Base-by-base conservation (phyloP, 2,113 vertebrate genomes). In the Cygnus buccinator region DNA sequence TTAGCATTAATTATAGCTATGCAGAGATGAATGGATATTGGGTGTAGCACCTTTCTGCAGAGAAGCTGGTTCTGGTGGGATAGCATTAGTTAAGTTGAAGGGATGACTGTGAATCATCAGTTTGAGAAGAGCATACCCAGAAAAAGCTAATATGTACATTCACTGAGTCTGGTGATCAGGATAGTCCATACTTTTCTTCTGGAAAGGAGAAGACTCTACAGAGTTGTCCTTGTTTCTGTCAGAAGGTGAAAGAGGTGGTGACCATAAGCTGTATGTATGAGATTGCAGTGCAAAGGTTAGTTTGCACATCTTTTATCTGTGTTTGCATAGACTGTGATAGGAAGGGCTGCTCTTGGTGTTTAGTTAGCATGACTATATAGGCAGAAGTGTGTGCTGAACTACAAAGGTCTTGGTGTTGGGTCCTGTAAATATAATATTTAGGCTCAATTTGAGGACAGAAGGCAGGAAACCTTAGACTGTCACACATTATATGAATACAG, bases 1-100 rank as follows among this genome's bases (percentile, higher is more conserved):
- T 96, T 93, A 94, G 80, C 87, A 94, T 94, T 96, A 94, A 95
- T 96, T 97, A 92, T 23, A 83, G 90, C 78, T 68, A 54, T 0
- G 1, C 2, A 2, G 83, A 96, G 95, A 96, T 95, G 87, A 89
- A 94, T 94, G 91, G 89, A 80, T 95, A 90, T 14, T 83, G 94
- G 86, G 78, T 89, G 63, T 74, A 84, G 75, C 91, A 95, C 93
- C 95, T 95, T 95, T 78, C 66, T 55, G 57, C 59, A 93, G 66
- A 58, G 77, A 84, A 79, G 46, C 62, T 15, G 57, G 11, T 67
- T 52, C 52, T 75, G 76, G 61, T 72, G 84, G 54, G 31, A 20
- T 4, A 23, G 20, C 6, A 14, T 39, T 66, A 46, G 54, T 85
- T 57, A 66, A 65, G 11, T 58, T 68, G 55, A 18, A n/a, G 0